Percentiles rank a stretch among this genome's conserved stretches.
These are phyloP conservation scores for Engraulis encrasicolus DNA, from an alignment of 2,113 vertebrate genomes.

Conservation along the genomic window DNA sequence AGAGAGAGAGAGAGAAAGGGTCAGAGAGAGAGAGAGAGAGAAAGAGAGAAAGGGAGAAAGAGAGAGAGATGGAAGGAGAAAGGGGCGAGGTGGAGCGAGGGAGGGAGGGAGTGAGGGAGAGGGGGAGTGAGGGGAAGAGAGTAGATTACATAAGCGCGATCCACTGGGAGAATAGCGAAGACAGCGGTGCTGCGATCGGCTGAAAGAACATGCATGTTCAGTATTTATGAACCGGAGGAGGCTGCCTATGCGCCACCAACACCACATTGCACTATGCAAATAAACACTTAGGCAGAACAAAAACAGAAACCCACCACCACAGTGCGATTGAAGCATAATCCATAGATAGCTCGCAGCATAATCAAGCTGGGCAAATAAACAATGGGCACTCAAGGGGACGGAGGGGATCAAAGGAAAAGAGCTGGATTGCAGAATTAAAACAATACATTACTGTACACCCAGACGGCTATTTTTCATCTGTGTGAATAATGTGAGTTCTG, in stretches of 20 bases:
- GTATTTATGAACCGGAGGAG: not conserved
- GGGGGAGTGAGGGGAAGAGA: constrained; percentile 34
- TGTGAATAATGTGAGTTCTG: not conserved
- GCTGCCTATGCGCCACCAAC: not conserved
- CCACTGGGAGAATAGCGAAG: constrained; percentile 33
- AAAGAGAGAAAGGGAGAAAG: constrained; percentile 1
- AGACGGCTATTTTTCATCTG: not conserved
- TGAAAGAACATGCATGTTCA: constrained; percentile 11
- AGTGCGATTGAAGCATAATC: no score
- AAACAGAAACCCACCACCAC: no score
- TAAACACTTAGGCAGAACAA: not conserved
- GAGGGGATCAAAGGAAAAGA: not conserved
- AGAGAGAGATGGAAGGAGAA: constrained; percentile 26
- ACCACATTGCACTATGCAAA: not conserved
- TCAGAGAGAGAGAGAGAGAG: not conserved
- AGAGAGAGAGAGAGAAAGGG: no score
- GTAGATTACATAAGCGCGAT: constrained; percentile 52
- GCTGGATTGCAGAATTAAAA: not conserved
- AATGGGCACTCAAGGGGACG: not conserved
- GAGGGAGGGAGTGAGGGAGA: constrained; percentile 11
- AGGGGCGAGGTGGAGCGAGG: no score
- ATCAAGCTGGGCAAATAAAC: not conserved
- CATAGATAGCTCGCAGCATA: not conserved
- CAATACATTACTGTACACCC: not conserved
- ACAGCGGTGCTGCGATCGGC: constrained; percentile 4